Conservation (phyloP, 1,140 invertebrate genomes). For the Tetragnatha versicolor region DNA sequence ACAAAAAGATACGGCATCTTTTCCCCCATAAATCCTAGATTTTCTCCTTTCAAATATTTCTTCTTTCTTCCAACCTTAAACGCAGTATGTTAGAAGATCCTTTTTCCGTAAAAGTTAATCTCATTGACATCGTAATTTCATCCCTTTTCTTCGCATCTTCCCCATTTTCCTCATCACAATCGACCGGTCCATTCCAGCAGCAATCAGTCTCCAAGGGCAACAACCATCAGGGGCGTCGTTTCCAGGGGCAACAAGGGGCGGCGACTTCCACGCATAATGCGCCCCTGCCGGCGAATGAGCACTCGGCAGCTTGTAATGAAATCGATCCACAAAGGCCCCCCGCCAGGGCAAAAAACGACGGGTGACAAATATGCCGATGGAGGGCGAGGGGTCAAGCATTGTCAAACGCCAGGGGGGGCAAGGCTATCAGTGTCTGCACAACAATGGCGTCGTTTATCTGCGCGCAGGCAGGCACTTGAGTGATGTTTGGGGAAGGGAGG, state of each 20-base stretch:
- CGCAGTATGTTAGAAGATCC: no score
- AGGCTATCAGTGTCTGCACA: not conserved
- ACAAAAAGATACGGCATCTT: no score
- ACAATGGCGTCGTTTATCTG: not conserved
- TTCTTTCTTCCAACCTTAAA: no score
- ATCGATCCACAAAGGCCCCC: constrained; percentile 37
- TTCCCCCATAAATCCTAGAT: no score
- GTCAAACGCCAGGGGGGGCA: constrained; percentile 4
- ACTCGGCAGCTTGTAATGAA: constrained; percentile 41
- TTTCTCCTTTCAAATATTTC: no score
- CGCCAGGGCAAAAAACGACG: not conserved
- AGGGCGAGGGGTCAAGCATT: constrained; percentile 44
- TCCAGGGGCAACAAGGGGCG: constrained; percentile 39
- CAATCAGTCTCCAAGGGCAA: not conserved
- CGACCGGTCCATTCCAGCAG: not conserved
- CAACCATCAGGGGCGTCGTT: no score
- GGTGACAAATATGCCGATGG: constrained; percentile 29
- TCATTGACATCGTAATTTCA: no score
- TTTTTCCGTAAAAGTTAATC: no score
- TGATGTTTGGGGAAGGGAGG: not conserved
- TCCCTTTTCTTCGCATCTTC: no score
- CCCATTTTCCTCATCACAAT: not conserved
- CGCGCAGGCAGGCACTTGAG: not conserved
- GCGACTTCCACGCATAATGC: constrained; percentile 40
- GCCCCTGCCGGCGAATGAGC: constrained; percentile 22